These are phyloP conservation scores for Conopomorpha cramerella DNA, from an alignment of 1,140 invertebrate genomes.

Conservation along the genomic window DNA sequence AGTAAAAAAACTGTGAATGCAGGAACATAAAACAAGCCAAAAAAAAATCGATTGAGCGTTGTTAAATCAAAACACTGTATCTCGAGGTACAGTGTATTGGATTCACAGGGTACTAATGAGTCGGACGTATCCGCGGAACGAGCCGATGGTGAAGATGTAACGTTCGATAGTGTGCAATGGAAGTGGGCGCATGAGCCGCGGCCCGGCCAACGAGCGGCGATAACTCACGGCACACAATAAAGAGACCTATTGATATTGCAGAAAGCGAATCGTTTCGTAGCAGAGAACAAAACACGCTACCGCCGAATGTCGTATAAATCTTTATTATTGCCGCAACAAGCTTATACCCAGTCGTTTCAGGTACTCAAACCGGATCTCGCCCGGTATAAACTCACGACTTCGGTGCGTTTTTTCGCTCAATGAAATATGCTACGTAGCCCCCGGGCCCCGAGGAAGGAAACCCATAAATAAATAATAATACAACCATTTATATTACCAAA, in stretches of 20 bases:
- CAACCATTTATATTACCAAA: conserved; percentile 58
- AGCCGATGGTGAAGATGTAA: conserved; percentile 26
- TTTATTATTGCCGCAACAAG: conserved; percentile 58
- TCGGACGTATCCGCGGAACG: too few species aligned
- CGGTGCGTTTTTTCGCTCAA: conserved; percentile 51
- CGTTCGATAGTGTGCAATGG: conserved; percentile 32
- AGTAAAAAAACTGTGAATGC: too few species aligned
- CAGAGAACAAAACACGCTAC: conserved; percentile 56
- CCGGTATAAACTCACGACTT: conserved; percentile 49
- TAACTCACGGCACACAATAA: conserved; percentile 47
- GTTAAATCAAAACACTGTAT: too few species aligned
- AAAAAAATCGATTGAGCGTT: too few species aligned
- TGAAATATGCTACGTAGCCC: conserved; percentile 53
- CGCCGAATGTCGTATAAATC: conserved; percentile 56
- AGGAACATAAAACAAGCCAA: too few species aligned
- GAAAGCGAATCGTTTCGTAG: conserved; percentile 51
- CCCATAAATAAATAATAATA: conserved; percentile 61
- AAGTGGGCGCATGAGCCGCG: conserved; percentile 18
- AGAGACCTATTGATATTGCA: conserved; percentile 52
- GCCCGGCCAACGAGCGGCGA: conserved; percentile 31
- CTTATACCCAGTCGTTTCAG: conserved; percentile 47
- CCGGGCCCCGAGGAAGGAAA: conserved; percentile 42
- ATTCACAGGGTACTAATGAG: too few species aligned
- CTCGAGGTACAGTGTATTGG: too few species aligned
- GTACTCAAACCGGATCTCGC: conserved; percentile 45